Conservation (phyloP, 1,140 invertebrate species). For the Batillaria attramentaria region DNA sequence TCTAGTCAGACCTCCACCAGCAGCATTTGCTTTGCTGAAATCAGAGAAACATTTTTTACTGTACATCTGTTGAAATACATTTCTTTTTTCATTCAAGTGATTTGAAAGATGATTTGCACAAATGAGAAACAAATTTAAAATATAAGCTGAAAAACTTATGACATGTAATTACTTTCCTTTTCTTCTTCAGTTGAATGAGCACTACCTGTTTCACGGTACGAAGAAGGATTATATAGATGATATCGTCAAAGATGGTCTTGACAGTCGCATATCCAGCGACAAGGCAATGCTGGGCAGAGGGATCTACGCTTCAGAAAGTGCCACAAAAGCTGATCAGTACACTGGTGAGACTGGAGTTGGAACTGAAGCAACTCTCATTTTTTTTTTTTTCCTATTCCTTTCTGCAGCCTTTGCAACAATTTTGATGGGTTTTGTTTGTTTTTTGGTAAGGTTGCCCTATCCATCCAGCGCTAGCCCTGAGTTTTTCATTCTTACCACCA, state of each 20-base stretch:
- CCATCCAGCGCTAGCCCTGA: neutral
- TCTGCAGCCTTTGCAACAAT: neutral
- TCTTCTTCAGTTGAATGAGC: conserved; percentile 55
- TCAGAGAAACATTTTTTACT: too few species aligned
- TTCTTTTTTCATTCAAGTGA: too few species aligned
- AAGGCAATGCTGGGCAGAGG: conserved; percentile 58
- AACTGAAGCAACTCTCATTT: too few species aligned
- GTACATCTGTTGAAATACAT: too few species aligned
- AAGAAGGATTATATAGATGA: conserved; percentile 36
- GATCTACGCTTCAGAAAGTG: conserved; percentile 57
- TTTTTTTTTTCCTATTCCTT: neutral
- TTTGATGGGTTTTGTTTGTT: neutral
- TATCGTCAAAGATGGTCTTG: conserved; percentile 50
- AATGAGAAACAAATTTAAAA: too few species aligned
- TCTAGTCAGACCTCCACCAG: too few species aligned
- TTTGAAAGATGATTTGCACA: too few species aligned
- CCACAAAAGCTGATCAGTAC: conserved; percentile 64
- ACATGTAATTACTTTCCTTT: too few species aligned
- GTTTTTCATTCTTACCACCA: neutral
- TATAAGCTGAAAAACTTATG: too few species aligned
- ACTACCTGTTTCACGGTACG: conserved; percentile 65
- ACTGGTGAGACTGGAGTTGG: too few species aligned
- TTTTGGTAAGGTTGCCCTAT: neutral
- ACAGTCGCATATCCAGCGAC: conserved; percentile 46
- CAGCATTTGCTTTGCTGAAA: too few species aligned